Conservation (phyloP, 2,113 vertebrate genomes). For the Mirounga angustirostris region DNA sequence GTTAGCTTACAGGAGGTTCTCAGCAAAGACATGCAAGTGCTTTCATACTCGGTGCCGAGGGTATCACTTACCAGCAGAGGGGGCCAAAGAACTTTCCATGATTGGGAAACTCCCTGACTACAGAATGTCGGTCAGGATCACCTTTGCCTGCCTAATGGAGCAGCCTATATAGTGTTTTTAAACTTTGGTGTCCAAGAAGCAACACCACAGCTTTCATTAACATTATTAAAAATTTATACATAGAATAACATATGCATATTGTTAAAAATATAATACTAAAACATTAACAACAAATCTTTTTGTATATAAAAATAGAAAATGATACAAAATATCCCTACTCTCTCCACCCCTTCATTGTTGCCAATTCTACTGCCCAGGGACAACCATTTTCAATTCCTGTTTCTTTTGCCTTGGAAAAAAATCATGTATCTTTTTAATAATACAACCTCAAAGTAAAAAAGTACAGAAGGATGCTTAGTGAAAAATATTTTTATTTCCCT, state of each 20-base stretch:
- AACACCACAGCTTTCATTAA: not conserved
- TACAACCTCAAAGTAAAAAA: not conserved
- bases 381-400: not conserved
- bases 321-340: not conserved
- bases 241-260: not conserved
- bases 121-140: not conserved
- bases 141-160: not conserved
- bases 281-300: not conserved
- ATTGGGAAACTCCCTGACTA: not conserved
- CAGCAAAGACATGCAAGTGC: not conserved
- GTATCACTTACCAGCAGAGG: constrained; percentile 80
- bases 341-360: not conserved
- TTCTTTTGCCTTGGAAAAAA: not conserved
- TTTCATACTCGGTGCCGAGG: not conserved
- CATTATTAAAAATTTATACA: not conserved
- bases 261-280: not conserved
- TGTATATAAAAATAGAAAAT: constrained; percentile 12
- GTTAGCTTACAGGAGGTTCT: not conserved
- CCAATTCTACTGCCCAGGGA: not conserved
- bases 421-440: not conserved
- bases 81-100: constrained; percentile 72
- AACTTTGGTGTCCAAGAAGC: not conserved
- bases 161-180: not conserved
- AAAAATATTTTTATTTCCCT: not conserved
- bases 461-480: not conserved